phyloP scores from a whole-genome alignment of 2,888 invertebrate genomes.

The Caenorhabditis sp. region DNA sequence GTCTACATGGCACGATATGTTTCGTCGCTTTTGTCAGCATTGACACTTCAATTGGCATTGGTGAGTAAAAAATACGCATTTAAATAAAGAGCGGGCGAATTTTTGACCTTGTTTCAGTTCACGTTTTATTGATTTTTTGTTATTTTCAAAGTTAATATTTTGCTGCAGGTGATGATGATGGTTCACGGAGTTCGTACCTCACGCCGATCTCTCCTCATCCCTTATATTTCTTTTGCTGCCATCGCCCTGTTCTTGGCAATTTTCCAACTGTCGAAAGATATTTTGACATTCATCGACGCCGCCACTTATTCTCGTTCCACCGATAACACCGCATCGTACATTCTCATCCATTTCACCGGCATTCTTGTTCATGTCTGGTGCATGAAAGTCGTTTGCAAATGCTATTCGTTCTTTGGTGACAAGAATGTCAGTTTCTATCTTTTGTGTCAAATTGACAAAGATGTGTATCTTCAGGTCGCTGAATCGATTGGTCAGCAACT shows the following conservation, averaged over 20 bases:
- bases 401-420: slow-evolving; percentile 68
- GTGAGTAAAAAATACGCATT: no score
- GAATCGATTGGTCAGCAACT: slow-evolving; percentile 69
- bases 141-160: no score
- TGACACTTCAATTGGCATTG: slow-evolving; percentile 53
- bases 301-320: slow-evolving; percentile 23
- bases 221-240: slow-evolving; percentile 67
- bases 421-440: slow-evolving; percentile 64
- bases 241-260: slow-evolving; percentile 51
- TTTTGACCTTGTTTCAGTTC: no score
- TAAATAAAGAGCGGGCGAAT: no score
- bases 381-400: slow-evolving; percentile 68
- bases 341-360: slow-evolving; percentile 57
- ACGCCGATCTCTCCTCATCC: slow-evolving; percentile 62
- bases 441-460: no score
- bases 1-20: slow-evolving; percentile 45
- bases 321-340: slow-evolving; percentile 31
- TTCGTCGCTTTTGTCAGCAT: slow-evolving; percentile 49
- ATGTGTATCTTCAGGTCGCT: slow-evolving; percentile 50
- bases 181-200: slow-evolving; percentile 64
- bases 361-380: slow-evolving; percentile 69
- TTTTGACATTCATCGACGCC: slow-evolving; percentile 45
- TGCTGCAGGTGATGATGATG: slow-evolving; percentile 58
- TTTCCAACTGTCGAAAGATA: slow-evolving; percentile 55
- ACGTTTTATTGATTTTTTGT: no score